These are phyloP conservation scores for Drosophila miranda DNA, from an alignment of 1,140 invertebrate genomes.

Conservation along the genomic window DNA sequence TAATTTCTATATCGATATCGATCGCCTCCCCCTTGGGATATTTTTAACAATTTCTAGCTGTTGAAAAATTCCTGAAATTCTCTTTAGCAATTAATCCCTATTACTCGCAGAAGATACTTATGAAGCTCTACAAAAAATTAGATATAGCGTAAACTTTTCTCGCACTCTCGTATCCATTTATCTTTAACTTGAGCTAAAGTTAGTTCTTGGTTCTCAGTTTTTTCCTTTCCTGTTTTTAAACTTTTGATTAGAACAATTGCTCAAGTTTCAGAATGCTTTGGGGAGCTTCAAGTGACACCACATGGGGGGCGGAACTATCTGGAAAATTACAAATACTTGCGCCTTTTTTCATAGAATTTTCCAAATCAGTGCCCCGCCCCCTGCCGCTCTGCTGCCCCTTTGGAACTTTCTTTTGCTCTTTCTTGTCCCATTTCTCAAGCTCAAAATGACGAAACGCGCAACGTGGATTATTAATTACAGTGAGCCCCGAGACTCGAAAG, in stretches of 20 bases:
- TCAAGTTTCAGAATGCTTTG: constrained; percentile 61
- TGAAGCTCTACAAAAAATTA: constrained; percentile 32
- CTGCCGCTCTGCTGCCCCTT: constrained; percentile 5
- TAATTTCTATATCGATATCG: not conserved
- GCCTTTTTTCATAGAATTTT: constrained; percentile 40
- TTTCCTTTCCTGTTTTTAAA: constrained; percentile 40
- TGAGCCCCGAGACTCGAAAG: constrained; percentile 50
- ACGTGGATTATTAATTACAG: constrained; percentile 80
- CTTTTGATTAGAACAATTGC: constrained; percentile 76
- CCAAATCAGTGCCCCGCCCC: constrained; percentile 33
- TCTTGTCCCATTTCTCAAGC: constrained; percentile 69
- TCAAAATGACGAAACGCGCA: constrained; percentile 74
- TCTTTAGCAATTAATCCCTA: constrained; percentile 38
- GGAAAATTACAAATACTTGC: constrained; percentile 78
- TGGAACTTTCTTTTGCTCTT: constrained; percentile 52
- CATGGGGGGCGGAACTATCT: constrained; percentile 39
- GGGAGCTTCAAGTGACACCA: constrained; percentile 39
- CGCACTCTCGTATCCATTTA: constrained; percentile 45
- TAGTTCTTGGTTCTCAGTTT: constrained; percentile 12
- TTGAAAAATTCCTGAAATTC: constrained; percentile 16
- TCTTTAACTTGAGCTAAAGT: constrained; percentile 65
- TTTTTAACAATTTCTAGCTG: constrained; percentile 9
- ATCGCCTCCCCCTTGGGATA: not conserved
- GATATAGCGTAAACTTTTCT: constrained; percentile 11
- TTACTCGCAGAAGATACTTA: constrained; percentile 37